A percentile compares a stretch with the other conserved stretches of the same genome.
These are phyloP conservation scores for Phytoseiulus persimilis DNA, from an alignment of 2,888 invertebrate genomes.

Conservation along the genomic window DNA sequence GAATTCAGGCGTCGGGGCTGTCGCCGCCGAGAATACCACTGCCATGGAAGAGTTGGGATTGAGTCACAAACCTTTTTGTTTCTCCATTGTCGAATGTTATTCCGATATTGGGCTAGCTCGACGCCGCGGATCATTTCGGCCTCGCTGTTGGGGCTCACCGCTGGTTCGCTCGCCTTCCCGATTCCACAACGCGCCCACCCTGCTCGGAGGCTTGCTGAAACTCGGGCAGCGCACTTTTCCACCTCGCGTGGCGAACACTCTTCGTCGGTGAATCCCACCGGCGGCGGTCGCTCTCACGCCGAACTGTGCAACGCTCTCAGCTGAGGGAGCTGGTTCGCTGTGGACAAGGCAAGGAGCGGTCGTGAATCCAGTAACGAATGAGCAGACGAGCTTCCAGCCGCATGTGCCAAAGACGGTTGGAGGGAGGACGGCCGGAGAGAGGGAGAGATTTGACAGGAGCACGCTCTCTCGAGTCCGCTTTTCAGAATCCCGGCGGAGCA, in stretches of 20 bases:
- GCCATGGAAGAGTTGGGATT: background rate
- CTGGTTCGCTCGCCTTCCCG: background rate
- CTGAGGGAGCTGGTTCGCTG: too few species aligned
- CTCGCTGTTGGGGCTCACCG: background rate
- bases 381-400: background rate
- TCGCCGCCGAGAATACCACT: background rate
- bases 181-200: background rate
- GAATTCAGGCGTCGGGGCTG: background rate
- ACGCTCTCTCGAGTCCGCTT: background rate
- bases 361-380: background rate
- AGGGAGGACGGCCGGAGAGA: background rate
- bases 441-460: background rate
- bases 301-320: too few species aligned
- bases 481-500: background rate
- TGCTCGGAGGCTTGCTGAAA: too few species aligned
- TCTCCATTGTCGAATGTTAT: slow-evolving; percentile 24
- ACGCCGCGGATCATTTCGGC: slow-evolving; percentile 21
- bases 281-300: too few species aligned
- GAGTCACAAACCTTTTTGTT: slow-evolving; percentile 31
- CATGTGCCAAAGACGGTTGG: background rate
- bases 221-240: too few species aligned
- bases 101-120: slow-evolving; percentile 22
- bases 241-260: too few species aligned
- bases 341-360: background rate
- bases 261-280: too few species aligned